These are phyloP conservation scores for Pitangus sulphuratus DNA, from an alignment of 2,797 vertebrate genomes.

Conservation along the genomic window DNA sequence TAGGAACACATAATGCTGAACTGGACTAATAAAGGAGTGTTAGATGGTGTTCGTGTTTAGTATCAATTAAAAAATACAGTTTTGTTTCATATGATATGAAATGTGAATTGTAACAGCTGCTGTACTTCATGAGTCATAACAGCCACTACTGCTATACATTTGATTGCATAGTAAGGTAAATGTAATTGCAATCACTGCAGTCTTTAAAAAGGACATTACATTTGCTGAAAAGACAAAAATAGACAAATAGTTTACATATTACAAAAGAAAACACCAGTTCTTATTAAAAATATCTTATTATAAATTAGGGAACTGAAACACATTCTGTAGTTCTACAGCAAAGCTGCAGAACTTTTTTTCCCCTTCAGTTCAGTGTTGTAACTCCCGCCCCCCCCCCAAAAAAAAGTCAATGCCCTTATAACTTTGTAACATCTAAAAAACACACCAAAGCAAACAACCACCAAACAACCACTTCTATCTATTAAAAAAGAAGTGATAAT, in stretches of 20 bases:
- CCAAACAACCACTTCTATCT: neutral
- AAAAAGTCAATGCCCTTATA: neutral
- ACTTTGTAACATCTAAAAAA: neutral
- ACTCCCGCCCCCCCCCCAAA: neutral
- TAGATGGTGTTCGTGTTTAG: neutral
- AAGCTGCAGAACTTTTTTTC: neutral
- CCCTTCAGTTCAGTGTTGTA: neutral
- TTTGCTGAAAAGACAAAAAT: neutral
- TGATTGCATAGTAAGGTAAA: neutral
- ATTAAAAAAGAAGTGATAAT: neutral
- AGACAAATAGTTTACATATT: neutral
- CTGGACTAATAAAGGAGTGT: neutral
- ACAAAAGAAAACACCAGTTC: neutral
- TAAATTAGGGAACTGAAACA: neutral
- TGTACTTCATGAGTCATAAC: neutral
- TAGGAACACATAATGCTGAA: neutral
- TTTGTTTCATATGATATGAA: neutral
- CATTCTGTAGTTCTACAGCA: neutral
- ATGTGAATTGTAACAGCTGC: neutral
- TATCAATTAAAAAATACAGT: neutral
- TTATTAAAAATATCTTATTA: neutral
- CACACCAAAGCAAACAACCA: accelerated
- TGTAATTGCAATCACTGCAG: neutral
- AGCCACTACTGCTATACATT: neutral
- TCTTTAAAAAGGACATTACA: neutral